Conservation (phyloP, 2,888 invertebrate genomes). For the Dryobota labecula region DNA sequence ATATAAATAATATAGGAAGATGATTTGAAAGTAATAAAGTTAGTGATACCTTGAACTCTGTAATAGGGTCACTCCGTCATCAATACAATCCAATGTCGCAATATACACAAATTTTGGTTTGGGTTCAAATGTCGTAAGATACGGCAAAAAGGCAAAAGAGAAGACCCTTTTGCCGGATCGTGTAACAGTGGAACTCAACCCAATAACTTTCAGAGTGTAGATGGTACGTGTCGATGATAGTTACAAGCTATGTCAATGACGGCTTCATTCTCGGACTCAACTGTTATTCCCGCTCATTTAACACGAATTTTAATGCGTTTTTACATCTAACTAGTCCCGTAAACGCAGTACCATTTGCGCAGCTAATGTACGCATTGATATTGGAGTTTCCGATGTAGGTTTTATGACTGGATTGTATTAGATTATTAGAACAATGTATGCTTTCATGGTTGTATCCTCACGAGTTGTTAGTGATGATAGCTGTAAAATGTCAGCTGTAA, state of each 20-base stretch:
- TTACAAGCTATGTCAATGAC: slow-evolving; percentile 80
- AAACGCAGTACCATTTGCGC: slow-evolving; percentile 62
- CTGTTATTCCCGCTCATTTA: slow-evolving; percentile 75
- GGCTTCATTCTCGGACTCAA: slow-evolving; percentile 75
- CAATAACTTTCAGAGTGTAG: slow-evolving; percentile 69
- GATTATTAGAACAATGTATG: slow-evolving; percentile 19
- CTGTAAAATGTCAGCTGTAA: slow-evolving; percentile 1
- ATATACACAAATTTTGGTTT: neutral
- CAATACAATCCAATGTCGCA: neutral
- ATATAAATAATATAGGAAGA: too few species aligned
- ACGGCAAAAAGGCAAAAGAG: neutral
- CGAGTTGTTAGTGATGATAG: slow-evolving; percentile 10
- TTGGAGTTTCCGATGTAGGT: slow-evolving; percentile 9
- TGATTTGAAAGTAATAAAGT: neutral
- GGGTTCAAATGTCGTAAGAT: neutral
- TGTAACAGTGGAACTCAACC: slow-evolving; percentile 66
- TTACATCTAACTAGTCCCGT: slow-evolving; percentile 61
- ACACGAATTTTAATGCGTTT: slow-evolving; percentile 70
- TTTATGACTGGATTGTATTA: slow-evolving; percentile 28
- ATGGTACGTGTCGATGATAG: slow-evolving; percentile 78
- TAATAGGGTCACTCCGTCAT: neutral
- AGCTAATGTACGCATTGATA: slow-evolving; percentile 65
- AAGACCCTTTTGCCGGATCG: slow-evolving; percentile 5
- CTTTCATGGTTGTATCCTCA: slow-evolving; percentile 26
- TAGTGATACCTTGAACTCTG: neutral